These are phyloP conservation scores for Scaptomyza flava DNA, from an alignment of 2,888 invertebrate genomes.

Conservation along the genomic window DNA sequence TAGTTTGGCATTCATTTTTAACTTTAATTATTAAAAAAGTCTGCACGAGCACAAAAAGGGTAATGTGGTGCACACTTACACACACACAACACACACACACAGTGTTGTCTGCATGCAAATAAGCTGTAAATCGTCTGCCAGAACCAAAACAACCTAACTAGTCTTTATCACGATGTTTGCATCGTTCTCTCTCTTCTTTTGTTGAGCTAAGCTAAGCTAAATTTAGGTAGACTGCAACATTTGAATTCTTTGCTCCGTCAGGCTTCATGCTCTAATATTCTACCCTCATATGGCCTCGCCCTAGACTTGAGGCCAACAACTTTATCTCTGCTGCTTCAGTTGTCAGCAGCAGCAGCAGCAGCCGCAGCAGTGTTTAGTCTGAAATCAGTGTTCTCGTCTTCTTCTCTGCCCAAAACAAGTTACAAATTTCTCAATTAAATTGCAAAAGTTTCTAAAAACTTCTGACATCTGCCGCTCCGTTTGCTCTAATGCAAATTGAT, in stretches of 20 bases:
- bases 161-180: constrained; percentile 41
- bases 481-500: constrained; percentile 65
- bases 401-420: constrained; percentile 35
- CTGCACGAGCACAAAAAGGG: neutral
- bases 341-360: constrained; percentile 9
- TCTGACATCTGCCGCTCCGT: constrained; percentile 49
- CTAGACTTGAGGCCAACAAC: constrained; percentile 19
- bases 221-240: constrained; percentile 18
- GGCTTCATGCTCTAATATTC: constrained; percentile 71
- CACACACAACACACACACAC: neutral
- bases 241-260: constrained; percentile 55
- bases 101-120: constrained; percentile 57
- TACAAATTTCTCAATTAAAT: constrained; percentile 64
- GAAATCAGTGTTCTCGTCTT: constrained; percentile 12
- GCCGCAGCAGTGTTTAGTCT: constrained; percentile 55
- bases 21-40: constrained; percentile 6
- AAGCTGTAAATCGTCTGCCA: constrained; percentile 36
- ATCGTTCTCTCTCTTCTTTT: constrained; percentile 8
- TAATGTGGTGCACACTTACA: constrained; percentile 19
- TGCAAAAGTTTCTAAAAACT: constrained; percentile 53
- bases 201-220: constrained; percentile 6
- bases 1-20: neutral
- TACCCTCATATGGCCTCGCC: constrained; percentile 43
- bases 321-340: constrained; percentile 16
- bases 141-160: constrained; percentile 34